Conservation (phyloP, 1,140 invertebrate genomes). For the Pachypsylla venusta region DNA sequence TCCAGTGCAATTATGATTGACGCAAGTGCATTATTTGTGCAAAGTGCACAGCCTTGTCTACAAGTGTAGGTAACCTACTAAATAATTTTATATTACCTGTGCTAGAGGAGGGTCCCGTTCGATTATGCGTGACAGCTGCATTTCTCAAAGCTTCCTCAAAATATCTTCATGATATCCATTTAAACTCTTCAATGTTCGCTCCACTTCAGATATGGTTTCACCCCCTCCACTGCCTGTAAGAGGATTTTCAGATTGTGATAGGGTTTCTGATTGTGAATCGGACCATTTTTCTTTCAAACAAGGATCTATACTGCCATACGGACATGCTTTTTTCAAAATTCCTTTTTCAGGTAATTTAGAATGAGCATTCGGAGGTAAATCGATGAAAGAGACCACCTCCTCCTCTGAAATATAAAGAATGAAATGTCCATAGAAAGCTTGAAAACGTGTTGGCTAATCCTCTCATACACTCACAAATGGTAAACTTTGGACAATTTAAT, state of each 20-base stretch:
- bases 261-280: constrained; percentile 50
- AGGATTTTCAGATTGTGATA: constrained; percentile 38
- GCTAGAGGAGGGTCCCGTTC: constrained; percentile 13
- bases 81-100: no score
- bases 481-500: no score
- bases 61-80: no score
- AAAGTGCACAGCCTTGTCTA: no score
- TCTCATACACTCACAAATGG: no score
- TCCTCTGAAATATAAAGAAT: constrained; percentile 44
- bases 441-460: no score
- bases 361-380: constrained; percentile 56
- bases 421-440: no score
- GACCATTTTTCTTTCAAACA: constrained; percentile 42
- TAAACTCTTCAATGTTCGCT: constrained; percentile 64
- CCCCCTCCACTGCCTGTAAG: constrained; percentile 29
- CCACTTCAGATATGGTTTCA: constrained; percentile 54
- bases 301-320: constrained; percentile 34
- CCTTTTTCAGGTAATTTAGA: constrained; percentile 67
- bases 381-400: constrained; percentile 65
- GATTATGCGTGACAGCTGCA: constrained; percentile 38
- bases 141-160: constrained; percentile 67
- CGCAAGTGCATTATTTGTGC: no score
- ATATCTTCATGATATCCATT: constrained; percentile 89
- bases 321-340: constrained; percentile 75
- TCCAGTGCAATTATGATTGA: no score